These are phyloP conservation scores for Helarctos malayanus DNA, from an alignment of 2,797 vertebrate genomes.

Conservation along the genomic window DNA sequence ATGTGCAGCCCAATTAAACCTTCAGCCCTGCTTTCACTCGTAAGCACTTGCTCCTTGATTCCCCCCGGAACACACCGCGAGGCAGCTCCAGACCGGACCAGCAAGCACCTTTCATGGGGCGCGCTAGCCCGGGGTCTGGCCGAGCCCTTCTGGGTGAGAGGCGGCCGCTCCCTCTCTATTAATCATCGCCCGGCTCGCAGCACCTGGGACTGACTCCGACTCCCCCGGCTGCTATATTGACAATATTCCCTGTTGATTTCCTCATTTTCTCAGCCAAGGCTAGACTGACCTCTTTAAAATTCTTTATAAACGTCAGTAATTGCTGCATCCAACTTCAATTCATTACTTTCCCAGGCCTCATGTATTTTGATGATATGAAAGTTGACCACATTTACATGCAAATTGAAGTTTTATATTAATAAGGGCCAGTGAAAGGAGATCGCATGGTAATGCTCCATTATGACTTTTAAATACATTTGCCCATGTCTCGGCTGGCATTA, in stretches of 20 bases:
- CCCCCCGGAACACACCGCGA: conserved; percentile 89
- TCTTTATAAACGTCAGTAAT: conserved; percentile 97
- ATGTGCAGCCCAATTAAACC: conserved; percentile 93
- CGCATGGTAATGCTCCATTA: conserved; percentile 98
- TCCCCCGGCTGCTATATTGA: conserved; percentile 93
- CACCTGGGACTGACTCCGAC: conserved; percentile 92
- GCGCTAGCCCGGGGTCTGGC: conserved; percentile 88
- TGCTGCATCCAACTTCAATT: conserved; percentile 96
- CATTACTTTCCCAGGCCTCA: conserved; percentile 96
- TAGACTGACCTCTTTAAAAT: conserved; percentile 96
- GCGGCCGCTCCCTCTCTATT: conserved; percentile 87
- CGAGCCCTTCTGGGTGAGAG: neutral
- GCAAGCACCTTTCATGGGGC: conserved; percentile 89
- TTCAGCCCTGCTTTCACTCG: conserved; percentile 86
- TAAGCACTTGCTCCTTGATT: conserved; percentile 90
- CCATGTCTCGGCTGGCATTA: conserved; percentile 97
- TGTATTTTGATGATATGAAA: conserved; percentile 99
- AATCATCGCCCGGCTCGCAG: conserved; percentile 91
- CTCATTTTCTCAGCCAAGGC: conserved; percentile 92
- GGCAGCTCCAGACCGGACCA: conserved; percentile 90
- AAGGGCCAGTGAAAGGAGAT: conserved; percentile 95
- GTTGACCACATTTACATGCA: conserved; percentile 99
- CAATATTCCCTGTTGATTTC: conserved; percentile 95
- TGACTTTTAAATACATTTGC: conserved; percentile 99
- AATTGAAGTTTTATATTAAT: conserved; percentile 99